Evolutionary conservation across 1,140 invertebrate genomes (phyloP).

Genomic region (Microvelia longipes): DNA sequence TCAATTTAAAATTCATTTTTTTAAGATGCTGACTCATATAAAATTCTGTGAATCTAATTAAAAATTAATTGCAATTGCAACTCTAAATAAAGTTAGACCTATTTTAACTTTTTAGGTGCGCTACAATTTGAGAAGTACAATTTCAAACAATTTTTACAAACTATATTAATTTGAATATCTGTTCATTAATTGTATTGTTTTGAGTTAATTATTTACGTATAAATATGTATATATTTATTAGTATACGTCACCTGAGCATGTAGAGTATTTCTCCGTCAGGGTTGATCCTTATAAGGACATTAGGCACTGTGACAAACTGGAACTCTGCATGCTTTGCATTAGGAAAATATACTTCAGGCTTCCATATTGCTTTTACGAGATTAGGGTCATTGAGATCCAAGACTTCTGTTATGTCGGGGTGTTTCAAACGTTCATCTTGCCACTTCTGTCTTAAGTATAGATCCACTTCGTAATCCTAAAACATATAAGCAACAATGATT

Average conservation of each 20-base stretch:
- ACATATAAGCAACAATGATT: constrained; percentile 3
- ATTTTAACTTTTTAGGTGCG: too few species aligned
- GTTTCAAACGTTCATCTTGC: constrained; percentile 36
- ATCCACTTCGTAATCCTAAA: constrained; percentile 43
- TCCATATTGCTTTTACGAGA: constrained; percentile 45
- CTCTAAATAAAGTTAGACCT: too few species aligned
- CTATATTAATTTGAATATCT: too few species aligned
- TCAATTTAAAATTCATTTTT: too few species aligned
- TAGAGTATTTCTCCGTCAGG: constrained; percentile 45
- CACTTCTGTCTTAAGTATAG: constrained; percentile 41
- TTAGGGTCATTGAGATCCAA: constrained; percentile 40
- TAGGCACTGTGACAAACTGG: constrained; percentile 49
- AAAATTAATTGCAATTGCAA: too few species aligned
- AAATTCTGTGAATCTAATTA: too few species aligned
- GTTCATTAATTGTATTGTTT: too few species aligned
- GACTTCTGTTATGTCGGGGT: constrained; percentile 35
- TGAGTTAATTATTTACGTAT: too few species aligned
- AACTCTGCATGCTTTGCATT: constrained; percentile 51
- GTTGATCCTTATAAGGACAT: constrained; percentile 47
- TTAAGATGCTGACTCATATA: too few species aligned
- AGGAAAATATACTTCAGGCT: constrained; percentile 50
- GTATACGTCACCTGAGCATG: constrained; percentile 44
- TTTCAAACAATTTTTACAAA: too few species aligned
- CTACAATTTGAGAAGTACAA: too few species aligned
- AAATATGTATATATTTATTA: too few species aligned